These are phyloP conservation scores for Ctenosaura bakeri DNA, from an alignment of 2,797 vertebrate species.

Conservation along the genomic window DNA sequence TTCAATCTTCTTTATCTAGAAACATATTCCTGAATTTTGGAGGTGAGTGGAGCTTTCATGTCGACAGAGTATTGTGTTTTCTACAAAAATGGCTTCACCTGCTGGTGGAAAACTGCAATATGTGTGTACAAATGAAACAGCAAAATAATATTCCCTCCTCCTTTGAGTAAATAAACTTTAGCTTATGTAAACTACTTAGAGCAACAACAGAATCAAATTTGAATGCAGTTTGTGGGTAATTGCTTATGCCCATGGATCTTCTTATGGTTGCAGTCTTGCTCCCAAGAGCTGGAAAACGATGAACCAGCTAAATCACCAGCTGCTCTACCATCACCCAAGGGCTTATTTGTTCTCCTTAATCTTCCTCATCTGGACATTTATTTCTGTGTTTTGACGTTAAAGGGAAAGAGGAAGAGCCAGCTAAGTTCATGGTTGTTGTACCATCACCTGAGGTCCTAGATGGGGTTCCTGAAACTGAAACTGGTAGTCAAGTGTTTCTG, in stretches of 20 bases:
- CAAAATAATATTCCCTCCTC: neutral
- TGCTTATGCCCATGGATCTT: neutral
- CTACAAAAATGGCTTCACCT: neutral
- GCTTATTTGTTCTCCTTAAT: too few species aligned
- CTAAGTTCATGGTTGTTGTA: neutral
- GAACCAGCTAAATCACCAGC: neutral
- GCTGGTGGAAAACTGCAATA: neutral
- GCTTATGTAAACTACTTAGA: neutral
- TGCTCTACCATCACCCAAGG: neutral
- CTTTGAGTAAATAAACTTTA: neutral
- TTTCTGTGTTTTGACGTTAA: too few species aligned
- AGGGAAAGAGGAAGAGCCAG: neutral
- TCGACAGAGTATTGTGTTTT: neutral
- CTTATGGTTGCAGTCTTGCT: neutral
- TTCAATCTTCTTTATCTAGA: neutral
- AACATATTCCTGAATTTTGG: neutral
- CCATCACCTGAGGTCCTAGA: neutral
- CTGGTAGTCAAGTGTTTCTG: neutral
- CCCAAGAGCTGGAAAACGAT: neutral
- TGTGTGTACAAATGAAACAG: neutral
- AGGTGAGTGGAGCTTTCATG: neutral
- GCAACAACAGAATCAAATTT: neutral
- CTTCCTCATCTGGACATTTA: too few species aligned
- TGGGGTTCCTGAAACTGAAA: neutral
- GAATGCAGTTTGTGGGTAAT: neutral